Conservation (phyloP, 2,113 vertebrate genomes). For the Opisthocomus hoazin region DNA sequence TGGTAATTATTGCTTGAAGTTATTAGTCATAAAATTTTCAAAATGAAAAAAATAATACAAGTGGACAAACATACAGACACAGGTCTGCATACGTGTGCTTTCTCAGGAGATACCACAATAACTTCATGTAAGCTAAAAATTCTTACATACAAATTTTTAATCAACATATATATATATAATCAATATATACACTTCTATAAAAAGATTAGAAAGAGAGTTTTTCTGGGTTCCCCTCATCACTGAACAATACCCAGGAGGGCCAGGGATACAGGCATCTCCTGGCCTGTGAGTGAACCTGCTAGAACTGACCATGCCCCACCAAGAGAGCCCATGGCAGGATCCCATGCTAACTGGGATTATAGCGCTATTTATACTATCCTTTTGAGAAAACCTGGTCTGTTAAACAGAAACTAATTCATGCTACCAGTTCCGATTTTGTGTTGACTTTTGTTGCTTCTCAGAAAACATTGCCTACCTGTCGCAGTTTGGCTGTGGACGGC, state of each 20-base stretch:
- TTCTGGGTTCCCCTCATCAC: fast-evolving
- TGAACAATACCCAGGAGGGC: neutral
- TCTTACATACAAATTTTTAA: neutral
- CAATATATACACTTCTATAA: neutral
- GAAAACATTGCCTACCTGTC: neutral
- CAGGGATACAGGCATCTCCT: neutral
- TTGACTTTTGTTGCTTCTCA: neutral
- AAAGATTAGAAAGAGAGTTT: neutral
- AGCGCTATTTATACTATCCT: neutral
- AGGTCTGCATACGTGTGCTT: neutral
- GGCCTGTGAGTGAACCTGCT: neutral
- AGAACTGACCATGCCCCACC: neutral
- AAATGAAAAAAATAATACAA: neutral
- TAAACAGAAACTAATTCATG: neutral
- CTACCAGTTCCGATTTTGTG: neutral
- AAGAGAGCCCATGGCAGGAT: neutral
- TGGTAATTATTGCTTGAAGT: neutral
- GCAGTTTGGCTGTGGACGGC: no score
- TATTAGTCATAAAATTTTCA: neutral
- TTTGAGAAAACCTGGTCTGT: neutral
- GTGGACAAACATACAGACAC: neutral
- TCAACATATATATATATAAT: neutral
- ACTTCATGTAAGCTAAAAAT: neutral
- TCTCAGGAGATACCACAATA: neutral
- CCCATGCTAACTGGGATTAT: fast-evolving